Percentiles rank a stretch among this genome's conserved stretches.
phyloP scores from a whole-genome alignment of 2,888 invertebrate genomes.

The Sthenelais limicola region DNA sequence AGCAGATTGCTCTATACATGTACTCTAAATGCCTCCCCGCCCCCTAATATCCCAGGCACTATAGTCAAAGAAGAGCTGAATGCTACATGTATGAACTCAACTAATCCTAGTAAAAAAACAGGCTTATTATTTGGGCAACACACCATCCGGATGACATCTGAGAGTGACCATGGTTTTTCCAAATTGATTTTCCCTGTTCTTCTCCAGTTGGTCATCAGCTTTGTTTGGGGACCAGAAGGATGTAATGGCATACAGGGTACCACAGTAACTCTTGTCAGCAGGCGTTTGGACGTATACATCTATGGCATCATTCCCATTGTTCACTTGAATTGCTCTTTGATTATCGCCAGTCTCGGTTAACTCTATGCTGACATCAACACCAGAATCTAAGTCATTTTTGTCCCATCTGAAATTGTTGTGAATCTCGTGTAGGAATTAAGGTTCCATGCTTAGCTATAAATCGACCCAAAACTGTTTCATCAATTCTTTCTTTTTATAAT shows the following conservation, averaged over 20 bases:
- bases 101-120: too few relatives aligned
- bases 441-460: neutral
- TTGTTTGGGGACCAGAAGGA: slow-evolving; percentile 1
- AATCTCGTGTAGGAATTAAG: too few relatives aligned
- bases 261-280: slow-evolving; percentile 5
- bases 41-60: too few relatives aligned
- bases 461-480: too few relatives aligned
- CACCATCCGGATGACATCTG: neutral
- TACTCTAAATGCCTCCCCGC: too few relatives aligned
- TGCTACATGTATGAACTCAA: too few relatives aligned
- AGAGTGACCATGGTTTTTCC: slow-evolving; percentile 8
- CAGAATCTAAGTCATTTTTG: neutral
- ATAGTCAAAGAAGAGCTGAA: too few relatives aligned
- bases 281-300: neutral
- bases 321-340: neutral
- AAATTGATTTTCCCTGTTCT: slow-evolving; percentile 13
- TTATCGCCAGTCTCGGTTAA: neutral
- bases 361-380: neutral
- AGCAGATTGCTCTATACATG: too few relatives aligned
- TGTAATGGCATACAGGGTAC: slow-evolving; percentile 8
- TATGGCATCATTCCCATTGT: neutral
- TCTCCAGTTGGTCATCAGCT: slow-evolving; percentile 3
- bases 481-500: too few relatives aligned
- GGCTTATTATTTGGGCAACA: too few relatives aligned
- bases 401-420: neutral